A percentile compares a stretch with the other conserved stretches of the same genome.
These are phyloP conservation scores for Sminthurinus signatus DNA, from an alignment of 1,140 invertebrate genomes.

Conservation along the genomic window DNA sequence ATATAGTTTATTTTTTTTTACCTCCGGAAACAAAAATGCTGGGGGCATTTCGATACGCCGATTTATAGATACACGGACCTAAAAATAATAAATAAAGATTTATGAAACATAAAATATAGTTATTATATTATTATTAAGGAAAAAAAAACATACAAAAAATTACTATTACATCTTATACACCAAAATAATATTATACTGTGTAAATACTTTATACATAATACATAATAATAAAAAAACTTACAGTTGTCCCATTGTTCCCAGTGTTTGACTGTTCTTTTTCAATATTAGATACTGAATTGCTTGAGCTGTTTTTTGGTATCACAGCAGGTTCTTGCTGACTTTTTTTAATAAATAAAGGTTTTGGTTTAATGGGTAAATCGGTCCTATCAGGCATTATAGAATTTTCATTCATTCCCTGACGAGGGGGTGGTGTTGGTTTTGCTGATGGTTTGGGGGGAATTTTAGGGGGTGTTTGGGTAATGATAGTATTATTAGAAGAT, in stretches of 20 bases:
- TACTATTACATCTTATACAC: background rate
- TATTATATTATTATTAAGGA: constrained; percentile 45
- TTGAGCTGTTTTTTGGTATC: background rate
- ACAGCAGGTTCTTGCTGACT: background rate
- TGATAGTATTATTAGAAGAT: too few species aligned
- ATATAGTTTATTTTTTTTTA: too few species aligned
- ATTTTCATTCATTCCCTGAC: background rate
- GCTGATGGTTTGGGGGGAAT: background rate
- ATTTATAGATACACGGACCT: constrained; percentile 60
- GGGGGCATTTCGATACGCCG: constrained; percentile 73
- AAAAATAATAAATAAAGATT: constrained; percentile 15
- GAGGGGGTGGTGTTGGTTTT: background rate
- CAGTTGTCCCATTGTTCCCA: background rate
- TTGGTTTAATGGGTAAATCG: constrained; percentile 63
- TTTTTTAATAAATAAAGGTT: constrained; percentile 69
- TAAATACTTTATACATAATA: background rate
- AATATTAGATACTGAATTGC: background rate
- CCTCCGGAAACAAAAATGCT: constrained; percentile 69
- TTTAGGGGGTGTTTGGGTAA: too few species aligned
- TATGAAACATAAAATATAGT: background rate
- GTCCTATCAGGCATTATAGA: constrained; percentile 32
- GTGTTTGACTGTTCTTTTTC: constrained; percentile 19
- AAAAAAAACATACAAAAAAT: constrained; percentile 38
- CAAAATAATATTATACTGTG: background rate
- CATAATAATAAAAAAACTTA: background rate